Conservation (phyloP, 1,140 invertebrate species). For the Drosophila teissieri region DNA sequence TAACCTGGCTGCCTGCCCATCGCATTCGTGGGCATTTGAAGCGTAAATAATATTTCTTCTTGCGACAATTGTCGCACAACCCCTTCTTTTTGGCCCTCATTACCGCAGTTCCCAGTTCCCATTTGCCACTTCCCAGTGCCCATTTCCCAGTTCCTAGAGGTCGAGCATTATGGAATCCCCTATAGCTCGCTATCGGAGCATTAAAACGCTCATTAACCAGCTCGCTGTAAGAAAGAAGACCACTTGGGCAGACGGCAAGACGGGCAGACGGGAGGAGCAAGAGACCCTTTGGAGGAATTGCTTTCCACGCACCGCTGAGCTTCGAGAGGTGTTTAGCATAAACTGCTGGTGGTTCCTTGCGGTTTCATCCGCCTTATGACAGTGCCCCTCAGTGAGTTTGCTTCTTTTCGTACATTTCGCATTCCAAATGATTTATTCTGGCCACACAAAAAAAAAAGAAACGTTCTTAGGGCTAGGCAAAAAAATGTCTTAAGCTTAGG, state of each 20-base stretch:
- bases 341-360: conserved; percentile 47
- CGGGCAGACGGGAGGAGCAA: too few relatives aligned
- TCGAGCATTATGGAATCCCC: not conserved
- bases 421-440: conserved; percentile 40
- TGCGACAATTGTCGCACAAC: conserved; percentile 15
- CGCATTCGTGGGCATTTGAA: conserved; percentile 9
- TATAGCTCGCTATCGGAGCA: conserved; percentile 61
- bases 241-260: conserved; percentile 5
- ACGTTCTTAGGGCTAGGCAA: conserved; percentile 34
- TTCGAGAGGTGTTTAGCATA: conserved; percentile 60
- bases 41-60: conserved; percentile 12
- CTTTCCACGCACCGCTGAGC: conserved; percentile 55
- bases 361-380: conserved; percentile 49
- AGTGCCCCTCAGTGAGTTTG: not conserved
- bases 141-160: too few relatives aligned
- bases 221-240: conserved; percentile 48
- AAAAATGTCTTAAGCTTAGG: conserved; percentile 47
- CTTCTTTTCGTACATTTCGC: too few relatives aligned
- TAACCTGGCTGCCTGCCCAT: conserved; percentile 18
- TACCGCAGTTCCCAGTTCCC: not conserved
- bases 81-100: conserved; percentile 24
- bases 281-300: conserved; percentile 11
- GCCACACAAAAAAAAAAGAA: not conserved
- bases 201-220: conserved; percentile 74
- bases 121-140: too few relatives aligned